Evolutionary conservation across 2,797 vertebrate species (phyloP).

Genomic region (Alosa sapidissima): DNA sequence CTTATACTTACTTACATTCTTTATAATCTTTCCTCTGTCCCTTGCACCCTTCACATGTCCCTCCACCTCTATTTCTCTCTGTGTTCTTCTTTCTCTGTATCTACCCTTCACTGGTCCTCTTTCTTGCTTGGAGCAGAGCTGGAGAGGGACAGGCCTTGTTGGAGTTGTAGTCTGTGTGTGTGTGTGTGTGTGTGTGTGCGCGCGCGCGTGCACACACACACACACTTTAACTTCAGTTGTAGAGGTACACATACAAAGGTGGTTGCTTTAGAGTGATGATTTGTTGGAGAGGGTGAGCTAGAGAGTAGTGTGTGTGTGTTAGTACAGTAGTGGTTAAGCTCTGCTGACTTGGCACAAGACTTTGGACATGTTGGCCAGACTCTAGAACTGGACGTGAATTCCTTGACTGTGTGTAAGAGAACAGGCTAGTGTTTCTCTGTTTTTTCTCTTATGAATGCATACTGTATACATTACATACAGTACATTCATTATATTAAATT

Average conservation of each 20-base stretch:
- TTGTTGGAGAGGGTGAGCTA: background rate
- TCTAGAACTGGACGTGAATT: constrained; percentile 38
- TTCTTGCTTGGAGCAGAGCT: background rate
- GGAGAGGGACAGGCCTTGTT: background rate
- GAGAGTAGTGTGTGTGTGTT: too few relatives aligned
- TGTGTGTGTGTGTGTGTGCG: background rate
- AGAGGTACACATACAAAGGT: background rate
- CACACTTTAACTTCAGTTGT: background rate
- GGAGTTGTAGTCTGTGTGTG: background rate
- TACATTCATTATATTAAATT: too few relatives aligned
- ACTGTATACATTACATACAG: too few relatives aligned
- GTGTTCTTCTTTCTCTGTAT: background rate
- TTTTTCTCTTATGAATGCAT: too few relatives aligned
- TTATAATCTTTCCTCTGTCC: background rate
- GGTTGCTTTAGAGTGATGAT: background rate
- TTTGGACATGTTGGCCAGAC: constrained; percentile 36
- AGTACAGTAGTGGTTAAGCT: background rate
- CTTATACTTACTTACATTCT: too few relatives aligned
- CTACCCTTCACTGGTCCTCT: background rate
- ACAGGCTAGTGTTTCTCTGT: too few relatives aligned
- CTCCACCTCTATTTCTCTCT: background rate
- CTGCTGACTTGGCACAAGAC: constrained; percentile 40
- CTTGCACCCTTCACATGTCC: too few relatives aligned
- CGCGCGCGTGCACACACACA: background rate
- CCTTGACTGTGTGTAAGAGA: constrained; percentile 16